Conservation (phyloP, 2,888 invertebrate species). For the Hetaerina titia region DNA sequence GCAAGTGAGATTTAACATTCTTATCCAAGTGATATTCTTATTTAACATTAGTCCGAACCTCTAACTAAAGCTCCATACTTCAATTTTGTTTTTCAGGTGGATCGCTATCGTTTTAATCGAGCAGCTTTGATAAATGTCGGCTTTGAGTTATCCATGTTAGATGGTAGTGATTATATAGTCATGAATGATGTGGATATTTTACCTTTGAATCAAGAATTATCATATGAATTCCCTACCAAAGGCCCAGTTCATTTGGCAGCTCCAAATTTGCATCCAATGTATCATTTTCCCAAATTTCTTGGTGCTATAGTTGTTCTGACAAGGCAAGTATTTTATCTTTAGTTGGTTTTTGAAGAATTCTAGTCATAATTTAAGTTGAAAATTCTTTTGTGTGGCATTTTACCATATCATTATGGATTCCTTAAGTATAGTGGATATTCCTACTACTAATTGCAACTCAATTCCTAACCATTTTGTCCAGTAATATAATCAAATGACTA, state of each 20-base stretch:
- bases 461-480: background rate
- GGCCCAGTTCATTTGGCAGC: conserved; percentile 94
- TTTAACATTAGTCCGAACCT: too few relatives aligned
- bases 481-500: background rate
- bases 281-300: conserved; percentile 96
- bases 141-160: conserved; percentile 84
- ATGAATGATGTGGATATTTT: conserved; percentile 99
- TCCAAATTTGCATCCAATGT: conserved; percentile 95
- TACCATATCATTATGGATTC: too few relatives aligned
- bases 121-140: conserved; percentile 98
- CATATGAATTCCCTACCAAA: conserved; percentile 81
- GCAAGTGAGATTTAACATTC: too few relatives aligned
- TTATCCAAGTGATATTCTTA: too few relatives aligned
- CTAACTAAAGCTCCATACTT: too few relatives aligned
- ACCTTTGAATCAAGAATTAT: conserved; percentile 91
- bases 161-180: conserved; percentile 94
- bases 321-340: conserved; percentile 76
- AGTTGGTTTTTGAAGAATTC: background rate
- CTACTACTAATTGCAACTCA: background rate
- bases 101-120: conserved; percentile 94
- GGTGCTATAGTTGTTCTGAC: conserved; percentile 96
- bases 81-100: conserved; percentile 78
- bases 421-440: background rate
- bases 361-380: background rate
- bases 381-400: too few relatives aligned